Base-by-base conservation (phyloP, 2,888 invertebrate species). In the Clivina fossor region DNA sequence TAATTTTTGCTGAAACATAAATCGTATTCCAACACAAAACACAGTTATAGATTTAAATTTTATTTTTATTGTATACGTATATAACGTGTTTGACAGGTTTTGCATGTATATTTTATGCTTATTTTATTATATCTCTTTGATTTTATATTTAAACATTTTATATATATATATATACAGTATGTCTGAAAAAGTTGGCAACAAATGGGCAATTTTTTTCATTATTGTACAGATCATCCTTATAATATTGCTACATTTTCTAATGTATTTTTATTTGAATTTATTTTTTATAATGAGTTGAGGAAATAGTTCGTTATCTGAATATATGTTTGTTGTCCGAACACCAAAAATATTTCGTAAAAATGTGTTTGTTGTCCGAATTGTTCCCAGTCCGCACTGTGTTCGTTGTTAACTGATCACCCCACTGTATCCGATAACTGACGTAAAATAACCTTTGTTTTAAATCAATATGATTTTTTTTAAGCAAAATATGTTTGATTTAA, bases 1-100 rank as follows among this genome's bases (percentile, higher is more conserved):
- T 19, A 50, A 41, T 32, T n/a, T 43, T 51, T 33, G 51, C 51
- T 51, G 33, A 32, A 51, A 8, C 43, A 51, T 51, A 51, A 43
- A 51, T 51, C 24, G n/a, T 22, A 8, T 5, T 11, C 5, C 30
- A 16, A 38, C 16, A 35, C 16, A 49, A 13, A 38, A 8, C 11
- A 15, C 11, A 8, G 33, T 24, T 37, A 40, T 40, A 7, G 2
- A 19, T n/a, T 7, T 40, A 9, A 33, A 33, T 33, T 33, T 47
- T 48, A n/a, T 50, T 38, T 18, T 40, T 28, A 22, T 33, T 51
- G 16, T 24, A 43, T 11, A 11, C 13, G 5, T 33, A n/a, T n/a
- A 11, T 51, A 43, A 51, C 51, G 16, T 32, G 51, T 51, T 20
- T n/a, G 11, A 51, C 51, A 19, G 43, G 43, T 51, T 43, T 43